These are phyloP conservation scores for Vandiemenella viatica DNA, from an alignment of 2,888 invertebrate species.

Conservation along the genomic window DNA sequence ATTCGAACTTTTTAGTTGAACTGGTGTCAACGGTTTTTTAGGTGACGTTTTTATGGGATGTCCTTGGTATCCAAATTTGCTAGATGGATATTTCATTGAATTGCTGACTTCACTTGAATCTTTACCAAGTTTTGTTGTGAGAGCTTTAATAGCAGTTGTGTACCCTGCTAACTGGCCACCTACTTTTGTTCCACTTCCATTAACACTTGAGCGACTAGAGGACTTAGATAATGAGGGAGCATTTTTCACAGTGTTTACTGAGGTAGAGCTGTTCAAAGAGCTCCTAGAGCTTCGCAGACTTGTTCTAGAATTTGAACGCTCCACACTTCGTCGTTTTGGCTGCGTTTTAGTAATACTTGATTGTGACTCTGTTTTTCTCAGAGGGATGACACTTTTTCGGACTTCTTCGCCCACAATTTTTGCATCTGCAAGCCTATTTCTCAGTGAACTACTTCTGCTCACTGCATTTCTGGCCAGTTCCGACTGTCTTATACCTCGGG, in stretches of 20 bases:
- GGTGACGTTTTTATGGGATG: conserved; percentile 14
- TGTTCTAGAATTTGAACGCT: conserved; percentile 61
- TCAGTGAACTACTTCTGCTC: conserved; percentile 33
- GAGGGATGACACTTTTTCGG: conserved; percentile 27
- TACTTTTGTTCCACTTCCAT: conserved; percentile 6
- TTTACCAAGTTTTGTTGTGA: conserved; percentile 26
- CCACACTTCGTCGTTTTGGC: conserved; percentile 34
- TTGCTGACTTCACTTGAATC: conserved; percentile 14
- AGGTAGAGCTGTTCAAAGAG: conserved; percentile 66
- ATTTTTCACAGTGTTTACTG: conserved; percentile 60
- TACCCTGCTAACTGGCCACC: conserved; percentile 28
- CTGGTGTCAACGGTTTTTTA: conserved; percentile 21
- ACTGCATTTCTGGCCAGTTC: conserved; percentile 23
- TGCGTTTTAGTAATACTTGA: conserved; percentile 23
- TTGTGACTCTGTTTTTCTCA: conserved; percentile 28
- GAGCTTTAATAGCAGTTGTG: conserved; percentile 34
- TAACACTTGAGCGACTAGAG: conserved; percentile 23
- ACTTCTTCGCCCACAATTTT: conserved; percentile 20
- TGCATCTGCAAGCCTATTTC: conserved; percentile 26
- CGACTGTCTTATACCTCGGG: no score
- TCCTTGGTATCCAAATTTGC: conserved; percentile 9
- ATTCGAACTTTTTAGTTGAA: conserved; percentile 19
- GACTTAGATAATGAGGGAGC: conserved; percentile 34
- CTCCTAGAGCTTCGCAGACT: conserved; percentile 70
- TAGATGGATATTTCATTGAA: background rate